A percentile compares a stretch with the other conserved stretches of the same genome.
Conservation (phyloP, 2,888 invertebrate genomes). For the Ashinkailepas kermadecensis region DNA sequence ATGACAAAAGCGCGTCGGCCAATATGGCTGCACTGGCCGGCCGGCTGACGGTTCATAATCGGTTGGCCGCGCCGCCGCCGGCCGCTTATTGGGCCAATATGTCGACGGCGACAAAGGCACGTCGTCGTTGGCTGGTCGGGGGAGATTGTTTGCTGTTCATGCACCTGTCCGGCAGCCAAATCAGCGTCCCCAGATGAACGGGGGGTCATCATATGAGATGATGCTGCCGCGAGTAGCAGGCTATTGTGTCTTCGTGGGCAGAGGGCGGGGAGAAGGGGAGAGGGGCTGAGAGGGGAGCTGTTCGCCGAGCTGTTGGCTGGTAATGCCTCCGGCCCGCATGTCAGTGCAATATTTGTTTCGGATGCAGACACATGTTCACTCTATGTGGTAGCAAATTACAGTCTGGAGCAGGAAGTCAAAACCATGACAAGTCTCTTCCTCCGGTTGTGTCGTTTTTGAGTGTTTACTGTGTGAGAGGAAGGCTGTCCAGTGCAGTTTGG, state of each 20-base stretch:
- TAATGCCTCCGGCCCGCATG: no score
- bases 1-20: constrained; percentile 10
- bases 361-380: no score
- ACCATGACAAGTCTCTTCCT: no score
- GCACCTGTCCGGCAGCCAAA: not conserved
- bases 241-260: no score
- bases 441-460: no score
- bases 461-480: no score
- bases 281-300: not conserved
- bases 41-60: constrained; percentile 6
- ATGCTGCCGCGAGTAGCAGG: not conserved
- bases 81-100: constrained; percentile 8
- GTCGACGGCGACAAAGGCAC: constrained; percentile 7
- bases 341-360: no score
- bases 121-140: not conserved
- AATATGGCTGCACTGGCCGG: constrained; percentile 15
- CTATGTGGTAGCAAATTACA: no score
- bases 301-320: not conserved
- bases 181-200: not conserved
- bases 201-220: not conserved
- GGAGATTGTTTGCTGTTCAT: constrained; percentile 18
- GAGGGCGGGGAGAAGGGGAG: not conserved
- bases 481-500: no score
- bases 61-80: not conserved
- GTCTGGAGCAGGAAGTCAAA: no score